phyloP scores from a whole-genome alignment of 37 sponge, comb jelly and placozoan genomes.

The Cliona cf. orientalis region DNA sequence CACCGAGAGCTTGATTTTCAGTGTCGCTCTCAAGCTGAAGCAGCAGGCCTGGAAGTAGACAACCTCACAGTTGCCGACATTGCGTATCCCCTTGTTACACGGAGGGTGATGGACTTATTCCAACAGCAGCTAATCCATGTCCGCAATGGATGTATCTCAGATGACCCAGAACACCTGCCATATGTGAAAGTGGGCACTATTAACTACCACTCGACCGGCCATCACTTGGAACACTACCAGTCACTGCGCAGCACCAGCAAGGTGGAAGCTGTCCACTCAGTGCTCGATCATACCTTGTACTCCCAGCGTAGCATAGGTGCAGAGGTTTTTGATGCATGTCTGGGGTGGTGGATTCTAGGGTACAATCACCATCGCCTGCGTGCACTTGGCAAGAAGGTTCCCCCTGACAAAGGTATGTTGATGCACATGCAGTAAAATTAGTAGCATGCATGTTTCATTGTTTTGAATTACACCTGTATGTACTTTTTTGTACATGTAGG shows the following conservation, averaged over 20 bases:
- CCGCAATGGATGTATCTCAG: constrained; percentile 42
- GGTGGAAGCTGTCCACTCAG: constrained; percentile 58
- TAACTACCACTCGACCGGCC: constrained; percentile 47
- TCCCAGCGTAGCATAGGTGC: constrained; percentile 51
- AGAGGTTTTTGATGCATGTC: constrained; percentile 56
- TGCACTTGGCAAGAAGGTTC: constrained; percentile 59
- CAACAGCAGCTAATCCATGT: constrained; percentile 43
- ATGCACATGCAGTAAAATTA: background rate
- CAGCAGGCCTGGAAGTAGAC: background rate
- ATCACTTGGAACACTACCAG: constrained; percentile 48
- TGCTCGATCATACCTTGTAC: constrained; percentile 55
- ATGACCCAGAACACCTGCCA: constrained; percentile 38
- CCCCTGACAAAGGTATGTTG: constrained; percentile 31
- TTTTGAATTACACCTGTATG: background rate
- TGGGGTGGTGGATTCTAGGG: constrained; percentile 55
- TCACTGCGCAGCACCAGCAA: constrained; percentile 56
- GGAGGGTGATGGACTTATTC: constrained; percentile 14
- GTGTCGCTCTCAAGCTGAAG: background rate
- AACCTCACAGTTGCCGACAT: constrained; percentile 34
- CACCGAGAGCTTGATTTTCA: constrained; percentile 14
- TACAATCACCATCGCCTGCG: constrained; percentile 57
- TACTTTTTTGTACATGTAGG: too few relatives aligned
- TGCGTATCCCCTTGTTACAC: constrained; percentile 32
- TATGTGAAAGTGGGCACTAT: constrained; percentile 62
- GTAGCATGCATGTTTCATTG: background rate